Evolutionary conservation across 2,888 invertebrate genomes (phyloP).

Genomic region (Leptodirus hochenwartii): DNA sequence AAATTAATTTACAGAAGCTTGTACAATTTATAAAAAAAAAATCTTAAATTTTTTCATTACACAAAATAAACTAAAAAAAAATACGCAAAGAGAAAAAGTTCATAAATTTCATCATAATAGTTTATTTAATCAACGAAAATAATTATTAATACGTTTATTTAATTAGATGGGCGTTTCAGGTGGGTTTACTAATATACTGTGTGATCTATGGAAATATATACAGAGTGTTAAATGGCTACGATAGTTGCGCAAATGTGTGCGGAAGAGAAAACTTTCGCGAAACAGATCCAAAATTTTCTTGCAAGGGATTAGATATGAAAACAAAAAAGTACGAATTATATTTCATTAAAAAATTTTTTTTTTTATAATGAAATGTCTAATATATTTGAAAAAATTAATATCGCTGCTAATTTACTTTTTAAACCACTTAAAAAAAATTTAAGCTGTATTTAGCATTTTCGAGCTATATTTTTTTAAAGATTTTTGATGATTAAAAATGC

Average conservation of each 20-base stretch:
- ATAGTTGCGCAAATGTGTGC: constrained; percentile 46
- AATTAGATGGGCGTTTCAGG: constrained; percentile 15
- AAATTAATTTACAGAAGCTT: too few species aligned
- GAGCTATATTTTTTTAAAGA: constrained; percentile 5
- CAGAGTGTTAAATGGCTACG: constrained; percentile 40
- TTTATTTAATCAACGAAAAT: constrained; percentile 5
- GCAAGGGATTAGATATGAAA: constrained; percentile 27
- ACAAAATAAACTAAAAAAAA: too few species aligned
- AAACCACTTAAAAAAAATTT: too few species aligned
- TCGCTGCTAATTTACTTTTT: too few species aligned
- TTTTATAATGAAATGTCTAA: not conserved
- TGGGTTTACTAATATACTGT: constrained; percentile 23
- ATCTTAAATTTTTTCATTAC: too few species aligned
- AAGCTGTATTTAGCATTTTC: too few species aligned
- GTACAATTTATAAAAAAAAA: too few species aligned
- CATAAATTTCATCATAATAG: too few species aligned
- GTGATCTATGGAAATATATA: constrained; percentile 34
- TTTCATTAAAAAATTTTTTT: constrained; percentile 3
- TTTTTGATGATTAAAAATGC: not conserved
- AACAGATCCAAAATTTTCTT: constrained; percentile 21
- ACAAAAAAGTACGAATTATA: not conserved
- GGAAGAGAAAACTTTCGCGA: constrained; percentile 28
- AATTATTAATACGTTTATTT: constrained; percentile 8
- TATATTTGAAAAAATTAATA: constrained; percentile 3
- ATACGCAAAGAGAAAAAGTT: too few species aligned